Percentiles rank a stretch among this genome's conserved stretches.
phyloP scores from a whole-genome alignment of 2,113 vertebrate species.

The Corythornis vintsioides region DNA sequence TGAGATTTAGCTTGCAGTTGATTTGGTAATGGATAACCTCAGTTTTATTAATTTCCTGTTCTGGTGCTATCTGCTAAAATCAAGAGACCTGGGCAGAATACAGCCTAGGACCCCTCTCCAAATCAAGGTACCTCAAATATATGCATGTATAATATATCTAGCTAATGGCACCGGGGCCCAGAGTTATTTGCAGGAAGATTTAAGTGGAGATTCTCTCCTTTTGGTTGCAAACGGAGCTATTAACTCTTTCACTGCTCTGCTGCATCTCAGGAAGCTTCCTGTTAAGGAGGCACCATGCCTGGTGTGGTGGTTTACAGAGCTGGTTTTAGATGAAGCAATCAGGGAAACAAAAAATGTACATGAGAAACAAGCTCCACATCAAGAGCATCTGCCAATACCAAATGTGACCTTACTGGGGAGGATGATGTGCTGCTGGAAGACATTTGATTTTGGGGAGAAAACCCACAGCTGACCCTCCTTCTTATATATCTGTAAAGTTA shows the following conservation, averaged over 20 bases:
- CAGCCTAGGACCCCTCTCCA: not conserved
- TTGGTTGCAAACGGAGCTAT: not conserved
- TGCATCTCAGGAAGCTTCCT: not conserved
- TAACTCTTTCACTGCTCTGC: not conserved
- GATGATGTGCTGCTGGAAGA: not conserved
- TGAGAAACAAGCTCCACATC: not conserved
- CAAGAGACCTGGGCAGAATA: not conserved
- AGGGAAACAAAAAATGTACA: not conserved
- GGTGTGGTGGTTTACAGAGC: not conserved
- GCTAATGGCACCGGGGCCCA: not conserved
- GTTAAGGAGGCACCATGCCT: not conserved
- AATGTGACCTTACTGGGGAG: not conserved
- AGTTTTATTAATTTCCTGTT: conserved; percentile 1
- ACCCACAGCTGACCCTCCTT: not conserved
- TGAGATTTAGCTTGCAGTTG: not conserved
- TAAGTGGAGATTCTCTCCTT: not conserved
- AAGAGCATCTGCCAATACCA: not conserved
- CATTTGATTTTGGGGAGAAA: not conserved
- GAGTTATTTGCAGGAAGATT: not conserved
- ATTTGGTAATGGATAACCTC: conserved; percentile 27
- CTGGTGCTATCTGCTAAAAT: not conserved
- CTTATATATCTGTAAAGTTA: not conserved
- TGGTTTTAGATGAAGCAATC: not conserved
- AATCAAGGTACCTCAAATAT: not conserved
- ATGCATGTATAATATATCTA: not conserved